Percentiles rank a stretch among this genome's conserved stretches.
Conservation (phyloP, 1,140 invertebrate species). For the Delia radicum region DNA sequence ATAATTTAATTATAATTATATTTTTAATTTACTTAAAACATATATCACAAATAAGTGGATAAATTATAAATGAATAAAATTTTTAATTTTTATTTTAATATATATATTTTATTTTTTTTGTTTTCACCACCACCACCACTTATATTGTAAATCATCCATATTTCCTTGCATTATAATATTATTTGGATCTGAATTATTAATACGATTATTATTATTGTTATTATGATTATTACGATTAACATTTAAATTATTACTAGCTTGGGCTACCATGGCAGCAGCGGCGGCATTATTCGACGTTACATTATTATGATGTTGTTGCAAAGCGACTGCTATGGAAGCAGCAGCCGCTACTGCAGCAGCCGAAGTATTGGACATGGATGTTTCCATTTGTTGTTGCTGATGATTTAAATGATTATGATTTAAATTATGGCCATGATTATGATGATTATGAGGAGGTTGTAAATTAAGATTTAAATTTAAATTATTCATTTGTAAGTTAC, state of each 20-base stretch:
- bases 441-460: conserved; percentile 34
- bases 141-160: conserved; percentile 55
- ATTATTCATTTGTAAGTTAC: conserved; percentile 52
- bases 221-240: conserved; percentile 45
- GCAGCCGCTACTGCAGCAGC: conserved; percentile 43
- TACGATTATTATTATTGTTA: conserved; percentile 42
- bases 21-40: conserved; percentile 15
- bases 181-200: conserved; percentile 44
- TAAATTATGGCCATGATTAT: conserved; percentile 33
- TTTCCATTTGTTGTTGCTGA: conserved; percentile 25
- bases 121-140: conserved; percentile 56
- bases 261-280: conserved; percentile 46
- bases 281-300: conserved; percentile 34
- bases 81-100: not conserved
- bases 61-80: not conserved
- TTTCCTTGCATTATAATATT: conserved; percentile 54
- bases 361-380: conserved; percentile 36
- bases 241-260: conserved; percentile 48
- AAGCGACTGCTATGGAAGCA: conserved; percentile 46
- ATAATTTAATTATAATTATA: not conserved
- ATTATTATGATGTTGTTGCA: conserved; percentile 44
- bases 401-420: conserved; percentile 26
- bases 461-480: conserved; percentile 45
- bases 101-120: not conserved
- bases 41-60: conserved; percentile 16